Evolutionary conservation across 2,797 vertebrate genomes (phyloP).

Genomic region (Mus spretus): DNA sequence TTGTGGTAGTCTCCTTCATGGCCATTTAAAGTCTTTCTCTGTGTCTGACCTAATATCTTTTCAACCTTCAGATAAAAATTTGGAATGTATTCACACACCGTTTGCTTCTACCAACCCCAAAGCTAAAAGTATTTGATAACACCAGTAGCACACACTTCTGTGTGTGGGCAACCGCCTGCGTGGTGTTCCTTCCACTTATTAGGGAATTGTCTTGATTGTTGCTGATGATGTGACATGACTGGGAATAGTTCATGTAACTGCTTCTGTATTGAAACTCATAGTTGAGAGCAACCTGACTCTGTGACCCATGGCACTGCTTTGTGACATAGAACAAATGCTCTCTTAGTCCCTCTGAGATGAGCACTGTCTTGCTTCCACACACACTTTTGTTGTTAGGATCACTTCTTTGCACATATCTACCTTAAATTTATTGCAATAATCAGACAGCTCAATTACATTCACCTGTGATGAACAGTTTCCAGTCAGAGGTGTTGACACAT

Average conservation of each 20-base stretch:
- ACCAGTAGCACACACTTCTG: background rate
- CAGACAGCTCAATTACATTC: background rate
- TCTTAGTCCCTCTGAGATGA: background rate
- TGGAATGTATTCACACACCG: background rate
- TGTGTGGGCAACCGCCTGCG: background rate
- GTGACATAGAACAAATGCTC: background rate
- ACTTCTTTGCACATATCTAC: background rate
- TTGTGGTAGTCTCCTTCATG: background rate
- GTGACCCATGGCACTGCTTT: background rate
- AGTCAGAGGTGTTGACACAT: background rate
- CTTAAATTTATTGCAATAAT: background rate
- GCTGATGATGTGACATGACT: background rate
- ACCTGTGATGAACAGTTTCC: background rate
- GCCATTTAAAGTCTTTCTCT: background rate
- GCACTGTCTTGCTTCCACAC: background rate
- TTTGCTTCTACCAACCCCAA: background rate
- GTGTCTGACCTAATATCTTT: background rate
- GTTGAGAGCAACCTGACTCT: too few species aligned
- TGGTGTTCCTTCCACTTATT: background rate
- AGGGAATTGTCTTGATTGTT: background rate
- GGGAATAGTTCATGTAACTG: background rate
- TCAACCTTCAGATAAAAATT: background rate
- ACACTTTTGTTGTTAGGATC: background rate
- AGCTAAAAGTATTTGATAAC: background rate
- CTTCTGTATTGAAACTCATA: background rate